phyloP scores from a whole-genome alignment of 2,888 invertebrate species.

The Hyppa rectilinea region DNA sequence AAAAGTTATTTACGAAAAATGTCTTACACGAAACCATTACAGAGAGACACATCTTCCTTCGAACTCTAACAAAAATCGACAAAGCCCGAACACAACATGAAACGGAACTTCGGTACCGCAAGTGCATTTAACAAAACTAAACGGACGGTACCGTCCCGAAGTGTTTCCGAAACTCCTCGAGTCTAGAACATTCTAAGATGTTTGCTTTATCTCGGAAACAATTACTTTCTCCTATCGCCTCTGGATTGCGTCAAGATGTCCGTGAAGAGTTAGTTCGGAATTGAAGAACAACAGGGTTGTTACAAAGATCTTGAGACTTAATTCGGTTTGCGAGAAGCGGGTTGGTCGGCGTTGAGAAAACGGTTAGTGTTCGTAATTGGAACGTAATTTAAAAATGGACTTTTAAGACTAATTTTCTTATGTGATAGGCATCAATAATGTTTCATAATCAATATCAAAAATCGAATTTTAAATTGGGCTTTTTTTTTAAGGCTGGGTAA shows the following conservation, averaged over 20 bases:
- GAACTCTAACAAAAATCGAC: slow-evolving; percentile 18
- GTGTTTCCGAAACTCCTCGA: slow-evolving; percentile 37
- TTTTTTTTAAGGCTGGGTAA: too few species aligned
- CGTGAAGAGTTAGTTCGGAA: slow-evolving; percentile 29
- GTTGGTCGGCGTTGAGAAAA: not conserved
- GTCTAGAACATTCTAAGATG: slow-evolving; percentile 15
- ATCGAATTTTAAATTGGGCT: too few species aligned
- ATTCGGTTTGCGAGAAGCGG: slow-evolving; percentile 24
- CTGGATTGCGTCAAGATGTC: slow-evolving; percentile 26
- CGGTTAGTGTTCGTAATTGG: not conserved
- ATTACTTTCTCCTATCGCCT: slow-evolving; percentile 49
- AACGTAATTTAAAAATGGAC: not conserved
- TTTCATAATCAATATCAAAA: too few species aligned
- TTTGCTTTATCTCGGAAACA: slow-evolving; percentile 54
- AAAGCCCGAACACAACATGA: slow-evolving; percentile 15
- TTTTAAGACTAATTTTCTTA: not conserved
- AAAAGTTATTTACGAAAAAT: slow-evolving; percentile 1
- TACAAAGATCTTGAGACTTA: slow-evolving; percentile 7
- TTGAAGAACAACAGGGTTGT: slow-evolving; percentile 42
- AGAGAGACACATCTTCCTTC: slow-evolving; percentile 19
- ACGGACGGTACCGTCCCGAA: slow-evolving; percentile 6
- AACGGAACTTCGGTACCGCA: slow-evolving; percentile 35
- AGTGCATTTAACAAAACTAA: slow-evolving; percentile 60
- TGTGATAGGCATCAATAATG: too few species aligned
- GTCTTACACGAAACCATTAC: slow-evolving; percentile 14